phyloP scores from a whole-genome alignment of 2,113 vertebrate species.

The Odocoileus virginianus region DNA sequence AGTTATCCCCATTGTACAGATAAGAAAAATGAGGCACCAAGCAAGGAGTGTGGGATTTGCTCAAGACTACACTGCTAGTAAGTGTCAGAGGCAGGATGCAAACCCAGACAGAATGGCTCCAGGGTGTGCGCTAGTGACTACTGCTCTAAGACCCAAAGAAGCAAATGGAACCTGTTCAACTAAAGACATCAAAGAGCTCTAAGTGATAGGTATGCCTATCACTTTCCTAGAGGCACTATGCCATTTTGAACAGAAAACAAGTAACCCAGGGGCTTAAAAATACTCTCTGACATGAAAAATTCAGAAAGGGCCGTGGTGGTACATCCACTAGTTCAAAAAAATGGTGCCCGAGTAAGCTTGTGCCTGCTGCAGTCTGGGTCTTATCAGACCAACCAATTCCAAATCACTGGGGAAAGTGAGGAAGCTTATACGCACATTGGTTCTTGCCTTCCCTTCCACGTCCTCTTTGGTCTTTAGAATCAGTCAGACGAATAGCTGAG shows the following conservation, averaged over 20 bases:
- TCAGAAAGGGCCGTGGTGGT: neutral
- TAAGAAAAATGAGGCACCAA: neutral
- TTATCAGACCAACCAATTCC: neutral
- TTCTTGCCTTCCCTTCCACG: neutral
- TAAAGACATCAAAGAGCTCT: neutral
- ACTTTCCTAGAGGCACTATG: neutral
- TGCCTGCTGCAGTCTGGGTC: neutral
- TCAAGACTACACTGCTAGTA: neutral
- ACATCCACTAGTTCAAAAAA: neutral
- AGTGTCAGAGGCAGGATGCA: neutral
- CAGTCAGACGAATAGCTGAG: neutral
- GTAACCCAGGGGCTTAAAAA: neutral
- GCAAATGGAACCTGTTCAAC: neutral
- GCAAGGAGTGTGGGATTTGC: neutral
- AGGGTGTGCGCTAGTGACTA: neutral
- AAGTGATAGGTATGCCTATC: neutral
- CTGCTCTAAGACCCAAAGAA: neutral
- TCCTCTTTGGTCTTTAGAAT: neutral
- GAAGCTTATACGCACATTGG: neutral
- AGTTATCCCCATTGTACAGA: neutral
- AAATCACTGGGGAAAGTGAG: neutral
- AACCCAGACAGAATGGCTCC: neutral
- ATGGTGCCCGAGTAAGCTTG: neutral
- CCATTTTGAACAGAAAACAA: neutral
- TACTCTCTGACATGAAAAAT: neutral